A percentile compares a stretch with the other conserved stretches of the same genome.
Evolutionary conservation across 2,113 vertebrate genomes (phyloP).

Genomic region (Asarcornis scutulata): DNA sequence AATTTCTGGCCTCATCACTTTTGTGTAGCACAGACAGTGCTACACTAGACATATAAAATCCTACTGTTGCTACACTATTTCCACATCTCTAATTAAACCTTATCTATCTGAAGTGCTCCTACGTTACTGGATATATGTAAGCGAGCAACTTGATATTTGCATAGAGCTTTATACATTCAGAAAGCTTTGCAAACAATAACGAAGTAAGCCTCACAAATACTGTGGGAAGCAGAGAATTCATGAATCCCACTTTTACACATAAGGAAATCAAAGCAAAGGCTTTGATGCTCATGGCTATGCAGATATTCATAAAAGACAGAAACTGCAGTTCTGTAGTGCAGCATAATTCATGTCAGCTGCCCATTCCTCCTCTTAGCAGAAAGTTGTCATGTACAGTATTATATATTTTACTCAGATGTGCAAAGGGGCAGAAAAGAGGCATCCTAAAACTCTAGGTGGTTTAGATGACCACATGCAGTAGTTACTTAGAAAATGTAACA

Average conservation of each 20-base stretch:
- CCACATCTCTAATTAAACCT: conserved; percentile 49
- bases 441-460: not conserved
- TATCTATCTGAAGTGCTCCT: not conserved
- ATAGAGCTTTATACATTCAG: conserved; percentile 14
- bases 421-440: not conserved
- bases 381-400: not conserved
- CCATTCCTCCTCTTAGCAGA: not conserved
- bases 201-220: conserved; percentile 17
- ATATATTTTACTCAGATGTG: not conserved
- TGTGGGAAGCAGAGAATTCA: not conserved
- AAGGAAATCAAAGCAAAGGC: not conserved
- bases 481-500: not conserved
- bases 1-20: conserved; percentile 14
- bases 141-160: conserved; percentile 36
- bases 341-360: not conserved
- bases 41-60: conserved; percentile 4
- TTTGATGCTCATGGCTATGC: not conserved
- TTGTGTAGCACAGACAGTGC: not conserved
- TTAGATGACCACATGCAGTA: not conserved
- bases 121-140: not conserved
- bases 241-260: not conserved
- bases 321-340: not conserved
- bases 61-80: conserved; percentile 2
- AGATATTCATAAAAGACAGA: not conserved
- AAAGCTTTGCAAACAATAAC: conserved; percentile 26